Conservation (phyloP, 2,113 vertebrate species). For the Oxyura jamaicensis region DNA sequence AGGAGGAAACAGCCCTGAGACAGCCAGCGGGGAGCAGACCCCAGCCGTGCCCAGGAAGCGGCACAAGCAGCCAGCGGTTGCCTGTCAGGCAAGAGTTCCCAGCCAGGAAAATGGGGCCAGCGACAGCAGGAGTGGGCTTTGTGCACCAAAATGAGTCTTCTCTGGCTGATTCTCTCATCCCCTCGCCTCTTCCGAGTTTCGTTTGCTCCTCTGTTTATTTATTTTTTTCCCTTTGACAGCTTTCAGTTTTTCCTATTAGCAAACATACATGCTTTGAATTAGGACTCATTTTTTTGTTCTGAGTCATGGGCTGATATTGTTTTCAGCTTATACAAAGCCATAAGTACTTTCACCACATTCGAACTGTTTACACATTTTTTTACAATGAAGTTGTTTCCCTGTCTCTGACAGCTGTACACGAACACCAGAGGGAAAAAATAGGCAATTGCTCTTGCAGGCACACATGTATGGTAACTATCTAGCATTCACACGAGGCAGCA, state of each 20-base stretch:
- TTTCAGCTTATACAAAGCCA: background rate
- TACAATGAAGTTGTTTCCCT: background rate
- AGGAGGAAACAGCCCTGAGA: background rate
- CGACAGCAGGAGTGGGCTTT: background rate
- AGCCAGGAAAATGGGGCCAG: background rate
- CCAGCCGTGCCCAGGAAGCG: accelerated
- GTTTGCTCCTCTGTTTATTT: background rate
- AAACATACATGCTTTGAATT: background rate
- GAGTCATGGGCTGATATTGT: background rate
- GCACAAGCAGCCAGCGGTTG: background rate
- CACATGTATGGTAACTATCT: background rate
- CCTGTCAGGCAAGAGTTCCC: accelerated
- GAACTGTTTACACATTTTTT: background rate
- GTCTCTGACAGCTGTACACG: background rate
- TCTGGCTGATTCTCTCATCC: background rate
- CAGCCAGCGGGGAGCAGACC: background rate
- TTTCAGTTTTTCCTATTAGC: background rate
- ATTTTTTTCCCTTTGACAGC: background rate
- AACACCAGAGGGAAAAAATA: background rate
- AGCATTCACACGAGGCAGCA: background rate
- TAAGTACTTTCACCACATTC: background rate
- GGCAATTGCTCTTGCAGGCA: background rate
- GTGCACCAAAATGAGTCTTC: accelerated
- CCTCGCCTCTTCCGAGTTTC: background rate
- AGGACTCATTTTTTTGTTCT: background rate